Base-by-base conservation (phyloP, 2,113 vertebrate genomes). In the Alosa alosa region DNA sequence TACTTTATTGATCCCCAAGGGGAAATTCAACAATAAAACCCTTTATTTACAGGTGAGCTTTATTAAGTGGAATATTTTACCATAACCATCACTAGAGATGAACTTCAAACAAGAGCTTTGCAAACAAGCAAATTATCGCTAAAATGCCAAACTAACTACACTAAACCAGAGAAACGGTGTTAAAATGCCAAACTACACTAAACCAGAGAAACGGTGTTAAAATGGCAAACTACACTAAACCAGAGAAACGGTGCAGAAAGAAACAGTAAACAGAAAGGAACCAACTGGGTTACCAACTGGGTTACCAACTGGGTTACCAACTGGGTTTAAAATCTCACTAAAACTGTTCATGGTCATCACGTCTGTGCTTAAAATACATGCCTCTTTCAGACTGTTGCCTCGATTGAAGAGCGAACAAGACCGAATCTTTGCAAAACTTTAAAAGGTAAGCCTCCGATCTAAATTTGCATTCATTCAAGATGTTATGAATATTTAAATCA, bases 371-470 rank as follows among this genome's bases (percentile, higher is more conserved):
- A 4, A 36, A 72, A 36, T 36, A 31, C n/a, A 13, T 31, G 25
- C 64, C 25, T 36, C 2, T 81, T 91, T 20, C 81, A 96, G 96
- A 97, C 96, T 50, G 96, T 99, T 46, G 95, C 96, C 57, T 98
- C 97, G 87, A 98, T 98, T 93, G 97, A 98, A 94, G 96, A 98
- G 92, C 93, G 96, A 94, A 99, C 97, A 47, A 96, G 97, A 81
- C 94, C 96, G 86, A 98, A 98, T 94, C 96, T 98, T 89, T 96
- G 95, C 89, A 98, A 97, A 94, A 97, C 97, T 5, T 91, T 99
- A 88, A 97, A 97, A 94, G 98, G 97, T 99, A 93, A 86, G 20
- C 22, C 60, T 13, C 25, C 64, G 64, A 72, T 72, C 64, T 72
- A 72, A 72, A 72, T 72, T 72, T 72, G 64, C n/a, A 31, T 72